Evolutionary conservation across 2,888 invertebrate genomes (phyloP).

Genomic region (Petrophora chlorosata): DNA sequence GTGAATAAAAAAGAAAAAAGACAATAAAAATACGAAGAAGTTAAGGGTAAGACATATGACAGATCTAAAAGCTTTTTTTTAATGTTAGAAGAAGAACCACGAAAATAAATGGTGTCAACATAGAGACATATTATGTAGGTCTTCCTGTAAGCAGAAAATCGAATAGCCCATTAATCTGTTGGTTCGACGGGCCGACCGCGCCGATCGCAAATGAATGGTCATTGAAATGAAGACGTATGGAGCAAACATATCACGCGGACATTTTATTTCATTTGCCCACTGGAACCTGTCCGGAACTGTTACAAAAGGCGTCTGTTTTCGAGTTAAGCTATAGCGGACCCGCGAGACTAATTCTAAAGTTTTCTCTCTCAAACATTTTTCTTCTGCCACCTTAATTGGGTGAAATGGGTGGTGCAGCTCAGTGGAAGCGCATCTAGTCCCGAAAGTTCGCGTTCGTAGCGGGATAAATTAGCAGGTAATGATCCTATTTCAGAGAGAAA

Average conservation of each 20-base stretch:
- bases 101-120: constrained; percentile 38
- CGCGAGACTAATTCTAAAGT: constrained; percentile 55
- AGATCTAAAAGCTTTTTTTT: constrained; percentile 14
- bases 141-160: constrained; percentile 56
- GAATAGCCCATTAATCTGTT: constrained; percentile 65
- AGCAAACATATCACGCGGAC: constrained; percentile 66
- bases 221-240: constrained; percentile 73
- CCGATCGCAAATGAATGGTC: constrained; percentile 72
- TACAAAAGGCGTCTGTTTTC: constrained; percentile 56
- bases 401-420: constrained; percentile 50
- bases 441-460: constrained; percentile 28
- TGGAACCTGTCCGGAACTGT: constrained; percentile 45
- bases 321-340: constrained; percentile 49
- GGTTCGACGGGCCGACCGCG: constrained; percentile 50
- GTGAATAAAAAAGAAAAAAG: no score
- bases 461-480: constrained; percentile 33
- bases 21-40: no score
- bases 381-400: constrained; percentile 57
- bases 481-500: constrained; percentile 20
- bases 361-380: constrained; percentile 48
- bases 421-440: constrained; percentile 26
- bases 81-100: constrained; percentile 6
- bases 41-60: no score
- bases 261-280: constrained; percentile 63
- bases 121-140: constrained; percentile 39